Percentiles rank a stretch among this genome's conserved stretches.
Evolutionary conservation across 1,140 invertebrate genomes (phyloP).

Genomic region (Scaptomyza montana): DNA sequence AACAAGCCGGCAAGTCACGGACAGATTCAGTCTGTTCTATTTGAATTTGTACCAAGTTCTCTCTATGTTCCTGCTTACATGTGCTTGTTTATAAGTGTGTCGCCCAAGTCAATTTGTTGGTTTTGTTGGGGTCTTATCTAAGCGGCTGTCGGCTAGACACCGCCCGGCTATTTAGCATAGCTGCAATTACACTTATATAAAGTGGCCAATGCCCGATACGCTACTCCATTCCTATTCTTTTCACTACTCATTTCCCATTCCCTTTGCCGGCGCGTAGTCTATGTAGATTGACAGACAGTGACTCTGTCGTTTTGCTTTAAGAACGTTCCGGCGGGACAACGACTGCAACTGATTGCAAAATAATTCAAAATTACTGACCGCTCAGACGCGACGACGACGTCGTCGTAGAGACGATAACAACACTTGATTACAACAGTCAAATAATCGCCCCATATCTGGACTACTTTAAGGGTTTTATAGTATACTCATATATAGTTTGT

Average conservation of each 20-base stretch:
- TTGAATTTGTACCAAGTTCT: constrained; percentile 22
- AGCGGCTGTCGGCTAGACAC: constrained; percentile 49
- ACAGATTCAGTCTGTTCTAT: constrained; percentile 41
- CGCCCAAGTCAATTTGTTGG: background rate
- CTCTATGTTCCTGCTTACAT: constrained; percentile 23
- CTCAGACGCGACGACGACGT: constrained; percentile 62
- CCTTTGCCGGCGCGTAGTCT: too few species aligned
- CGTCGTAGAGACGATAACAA: constrained; percentile 34
- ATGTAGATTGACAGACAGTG: constrained; percentile 5
- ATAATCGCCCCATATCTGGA: constrained; percentile 29
- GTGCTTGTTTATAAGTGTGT: constrained; percentile 32
- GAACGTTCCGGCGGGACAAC: constrained; percentile 15
- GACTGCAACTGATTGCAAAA: constrained; percentile 71
- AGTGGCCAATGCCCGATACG: constrained; percentile 18
- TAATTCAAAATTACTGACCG: constrained; percentile 67
- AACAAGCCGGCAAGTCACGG: constrained; percentile 75
- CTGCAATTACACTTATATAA: constrained; percentile 69
- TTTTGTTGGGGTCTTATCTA: constrained; percentile 46
- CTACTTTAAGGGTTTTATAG: constrained; percentile 11
- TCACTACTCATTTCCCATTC: too few species aligned
- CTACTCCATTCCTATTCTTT: background rate
- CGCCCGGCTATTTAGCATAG: constrained; percentile 68
- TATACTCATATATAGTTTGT: background rate
- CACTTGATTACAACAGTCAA: constrained; percentile 61
- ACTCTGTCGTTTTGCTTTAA: background rate